These are phyloP conservation scores for Nephrotoma appendiculata DNA, from an alignment of 2,888 invertebrate species.

Conservation along the genomic window DNA sequence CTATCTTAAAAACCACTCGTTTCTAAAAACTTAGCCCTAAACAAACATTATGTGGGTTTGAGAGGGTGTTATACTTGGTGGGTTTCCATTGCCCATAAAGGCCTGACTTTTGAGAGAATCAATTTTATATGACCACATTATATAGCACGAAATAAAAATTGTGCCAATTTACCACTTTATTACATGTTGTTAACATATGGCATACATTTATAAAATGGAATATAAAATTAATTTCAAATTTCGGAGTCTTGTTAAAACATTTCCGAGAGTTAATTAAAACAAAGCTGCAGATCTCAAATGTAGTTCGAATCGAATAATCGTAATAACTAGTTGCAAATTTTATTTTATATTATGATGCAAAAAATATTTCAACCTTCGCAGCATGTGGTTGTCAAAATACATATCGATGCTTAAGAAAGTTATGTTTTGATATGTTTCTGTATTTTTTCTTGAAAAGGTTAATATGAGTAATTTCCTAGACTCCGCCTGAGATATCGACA, in stretches of 20 bases:
- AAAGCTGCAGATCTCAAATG: not conserved
- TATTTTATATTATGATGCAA: not conserved
- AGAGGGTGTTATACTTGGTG: too few species aligned
- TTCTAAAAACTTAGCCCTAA: too few species aligned
- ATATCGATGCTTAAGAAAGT: not conserved
- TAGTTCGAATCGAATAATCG: not conserved
- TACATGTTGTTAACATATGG: not conserved
- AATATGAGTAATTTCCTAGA: too few species aligned
- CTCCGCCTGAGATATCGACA: too few species aligned
- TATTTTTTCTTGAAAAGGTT: not conserved
- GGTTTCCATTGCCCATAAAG: too few species aligned
- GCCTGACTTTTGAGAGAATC: too few species aligned
- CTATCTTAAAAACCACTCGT: too few species aligned
- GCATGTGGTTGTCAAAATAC: not conserved
- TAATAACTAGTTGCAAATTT: not conserved
- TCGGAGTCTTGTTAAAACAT: not conserved
- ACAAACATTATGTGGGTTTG: too few species aligned
- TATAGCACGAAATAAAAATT: not conserved
- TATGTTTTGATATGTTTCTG: not conserved
- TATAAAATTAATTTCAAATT: not conserved
- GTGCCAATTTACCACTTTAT: not conserved
- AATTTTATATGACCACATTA: too few species aligned
- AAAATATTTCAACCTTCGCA: not conserved
- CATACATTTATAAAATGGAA: not conserved
- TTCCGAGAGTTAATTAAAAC: not conserved